Base-by-base conservation (phyloP, 2,888 invertebrate genomes). In the Cantharis flavilabris region DNA sequence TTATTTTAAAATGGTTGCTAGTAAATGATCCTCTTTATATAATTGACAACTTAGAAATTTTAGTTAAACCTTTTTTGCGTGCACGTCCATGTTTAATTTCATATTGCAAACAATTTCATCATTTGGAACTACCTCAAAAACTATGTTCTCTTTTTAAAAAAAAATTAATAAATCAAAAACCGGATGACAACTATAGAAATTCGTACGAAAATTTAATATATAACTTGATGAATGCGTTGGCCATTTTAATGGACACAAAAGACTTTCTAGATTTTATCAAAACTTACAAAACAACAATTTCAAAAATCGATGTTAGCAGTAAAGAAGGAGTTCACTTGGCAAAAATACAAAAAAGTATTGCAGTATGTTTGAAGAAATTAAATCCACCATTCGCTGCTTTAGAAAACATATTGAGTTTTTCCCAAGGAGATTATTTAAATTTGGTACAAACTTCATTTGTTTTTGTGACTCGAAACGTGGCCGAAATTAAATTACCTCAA, bases 371-470 rank as follows among this genome's bases (percentile, higher is more conserved):
- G 10, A 73, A 75, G 16, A 74, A 78, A 33, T 28, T 80, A 16
- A 76, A 67, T 9, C 71, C 78, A 1, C 72, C 79, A 3, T 69
- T 70, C 2, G 9, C n/a, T 1, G 67, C 26, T 2, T 26, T 80
- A 3, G 69, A 73, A 18, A 71, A 70, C 20, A 63, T 80, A 33
- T 23, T 75, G 16, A 67, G 70, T 9, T 79, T 75, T 62, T 71
- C 75, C 13, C 77, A 70, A 28, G 73, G 73, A n/a, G 78, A 78
- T 62, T 78, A 72, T 67, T 71, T 77, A 18, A 79, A 78, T 69
- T 73, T 63, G 26, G 72, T 75, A n/a, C 71, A 73, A 65, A 62
- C 23, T 20, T 64, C 80, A 13, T 73, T 80, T 13, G 72, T 73
- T 33, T 72, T 71, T 1, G 69, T 79, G 4, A 72, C 70, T 14